phyloP scores from a whole-genome alignment of 2,888 invertebrate genomes.

The Sympetrum striolatum region DNA sequence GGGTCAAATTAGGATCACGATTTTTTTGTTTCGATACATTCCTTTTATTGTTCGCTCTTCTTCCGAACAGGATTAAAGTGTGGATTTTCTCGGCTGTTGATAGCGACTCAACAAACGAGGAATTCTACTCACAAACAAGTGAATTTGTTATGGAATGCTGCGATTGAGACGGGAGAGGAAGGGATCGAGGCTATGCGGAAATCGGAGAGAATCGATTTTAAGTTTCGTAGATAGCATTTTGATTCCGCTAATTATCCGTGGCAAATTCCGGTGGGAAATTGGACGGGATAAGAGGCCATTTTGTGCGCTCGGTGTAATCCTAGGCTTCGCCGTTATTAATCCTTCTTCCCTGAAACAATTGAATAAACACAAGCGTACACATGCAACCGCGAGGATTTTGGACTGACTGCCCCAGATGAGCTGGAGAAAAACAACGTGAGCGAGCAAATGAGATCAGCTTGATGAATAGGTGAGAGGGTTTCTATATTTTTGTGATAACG shows the following conservation, averaged over 20 bases:
- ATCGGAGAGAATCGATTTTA: not conserved
- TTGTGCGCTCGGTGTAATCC: not conserved
- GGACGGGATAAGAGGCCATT: not conserved
- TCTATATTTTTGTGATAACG: not conserved
- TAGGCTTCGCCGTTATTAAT: not conserved
- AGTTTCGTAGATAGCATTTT: constrained; percentile 24
- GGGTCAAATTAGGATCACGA: too few species aligned
- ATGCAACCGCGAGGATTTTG: not conserved
- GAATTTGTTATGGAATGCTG: not conserved
- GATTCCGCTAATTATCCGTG: constrained; percentile 23
- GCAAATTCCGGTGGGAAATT: not conserved
- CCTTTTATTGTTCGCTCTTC: not conserved
- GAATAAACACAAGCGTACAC: constrained; percentile 10
- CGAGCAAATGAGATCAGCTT: not conserved
- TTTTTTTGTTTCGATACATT: too few species aligned
- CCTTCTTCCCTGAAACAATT: constrained; percentile 13
- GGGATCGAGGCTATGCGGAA: not conserved
- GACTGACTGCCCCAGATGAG: not conserved
- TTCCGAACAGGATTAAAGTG: not conserved
- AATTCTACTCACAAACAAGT: constrained; percentile 8
- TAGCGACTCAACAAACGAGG: not conserved
- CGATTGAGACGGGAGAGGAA: not conserved
- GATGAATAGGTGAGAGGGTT: not conserved
- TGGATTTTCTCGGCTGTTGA: not conserved
- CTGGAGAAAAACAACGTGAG: not conserved